phyloP scores from a whole-genome alignment of 2,888 invertebrate genomes.

The Harpalus rufipes region DNA sequence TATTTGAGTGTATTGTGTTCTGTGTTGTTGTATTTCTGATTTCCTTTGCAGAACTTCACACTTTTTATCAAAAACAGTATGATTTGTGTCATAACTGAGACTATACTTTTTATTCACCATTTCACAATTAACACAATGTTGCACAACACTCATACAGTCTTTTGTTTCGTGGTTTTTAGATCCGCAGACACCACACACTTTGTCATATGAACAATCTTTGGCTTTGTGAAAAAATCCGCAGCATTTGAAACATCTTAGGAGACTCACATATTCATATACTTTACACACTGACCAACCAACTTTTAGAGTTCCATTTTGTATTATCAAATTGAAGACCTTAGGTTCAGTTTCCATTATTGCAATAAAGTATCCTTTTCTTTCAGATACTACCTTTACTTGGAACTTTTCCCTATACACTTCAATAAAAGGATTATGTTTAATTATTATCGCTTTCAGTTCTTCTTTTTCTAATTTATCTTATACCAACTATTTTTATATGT shows the following conservation, averaged over 20 bases:
- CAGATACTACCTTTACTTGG: conserved; percentile 6
- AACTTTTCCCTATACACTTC: conserved; percentile 16
- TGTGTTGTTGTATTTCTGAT: conserved; percentile 9
- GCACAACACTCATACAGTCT: conserved; percentile 2
- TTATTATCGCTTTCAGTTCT: conserved; percentile 16
- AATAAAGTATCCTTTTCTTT: conserved; percentile 1
- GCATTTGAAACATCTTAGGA: conserved; percentile 21
- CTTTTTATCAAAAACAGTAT: conserved; percentile 13
- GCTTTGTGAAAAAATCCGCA: conserved; percentile 32
- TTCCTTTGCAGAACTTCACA: conserved; percentile 10
- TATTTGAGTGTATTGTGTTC: not conserved
- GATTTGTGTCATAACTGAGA: conserved; percentile 18
- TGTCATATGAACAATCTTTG: conserved; percentile 25
- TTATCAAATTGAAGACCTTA: not conserved
- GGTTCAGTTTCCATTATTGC: conserved; percentile 13
- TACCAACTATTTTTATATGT: conserved; percentile 32
- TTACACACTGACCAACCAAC: conserved; percentile 35
- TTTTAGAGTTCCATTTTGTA: conserved; percentile 9
- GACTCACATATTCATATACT: conserved; percentile 25
- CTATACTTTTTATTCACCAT: conserved; percentile 16
- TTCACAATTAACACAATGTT: conserved; percentile 12
- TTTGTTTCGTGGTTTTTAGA: conserved; percentile 24
- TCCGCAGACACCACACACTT: conserved; percentile 24
- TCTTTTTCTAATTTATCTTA: conserved; percentile 35
- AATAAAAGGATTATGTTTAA: conserved; percentile 30